Percentiles rank a stretch among this genome's conserved stretches.
Evolutionary conservation across 2,797 vertebrate genomes (phyloP).

Genomic region (Gymnodraco acuticeps): DNA sequence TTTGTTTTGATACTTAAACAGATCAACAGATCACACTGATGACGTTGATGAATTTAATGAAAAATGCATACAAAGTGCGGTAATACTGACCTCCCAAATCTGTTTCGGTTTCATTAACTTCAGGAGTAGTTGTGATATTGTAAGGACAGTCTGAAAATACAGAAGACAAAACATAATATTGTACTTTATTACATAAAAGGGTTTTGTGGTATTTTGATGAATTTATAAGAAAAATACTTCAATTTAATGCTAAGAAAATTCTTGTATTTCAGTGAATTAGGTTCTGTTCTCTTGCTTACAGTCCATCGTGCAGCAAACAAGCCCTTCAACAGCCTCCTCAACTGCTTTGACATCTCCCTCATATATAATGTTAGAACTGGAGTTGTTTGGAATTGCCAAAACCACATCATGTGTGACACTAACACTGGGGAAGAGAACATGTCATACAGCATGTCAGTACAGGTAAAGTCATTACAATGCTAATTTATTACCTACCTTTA

Average conservation of each 20-base stretch:
- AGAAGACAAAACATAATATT: background rate
- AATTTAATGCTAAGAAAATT: background rate
- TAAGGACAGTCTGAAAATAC: constrained; percentile 16
- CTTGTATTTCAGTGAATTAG: constrained; percentile 1
- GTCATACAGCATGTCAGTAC: constrained; percentile 1
- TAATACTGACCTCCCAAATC: background rate
- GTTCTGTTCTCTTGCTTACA: background rate
- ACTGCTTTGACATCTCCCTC: accelerated
- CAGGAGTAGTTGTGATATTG: accelerated
- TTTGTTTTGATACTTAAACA: too few species aligned
- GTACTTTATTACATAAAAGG: background rate
- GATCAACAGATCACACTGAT: too few species aligned
- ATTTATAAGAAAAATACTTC: background rate
- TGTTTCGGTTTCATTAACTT: accelerated
- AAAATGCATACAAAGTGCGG: background rate
- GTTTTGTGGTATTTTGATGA: background rate
- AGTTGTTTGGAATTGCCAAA: constrained; percentile 36
- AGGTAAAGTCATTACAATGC: background rate
- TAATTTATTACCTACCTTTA: too few species aligned
- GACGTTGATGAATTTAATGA: background rate
- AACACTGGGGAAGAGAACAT: constrained; percentile 33
- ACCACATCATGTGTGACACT: constrained; percentile 47
- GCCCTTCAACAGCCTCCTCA: accelerated
- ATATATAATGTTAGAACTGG: accelerated
- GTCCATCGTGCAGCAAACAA: background rate